phyloP scores from a whole-genome alignment of 2,797 vertebrate species.

The Alauda arvensis region DNA sequence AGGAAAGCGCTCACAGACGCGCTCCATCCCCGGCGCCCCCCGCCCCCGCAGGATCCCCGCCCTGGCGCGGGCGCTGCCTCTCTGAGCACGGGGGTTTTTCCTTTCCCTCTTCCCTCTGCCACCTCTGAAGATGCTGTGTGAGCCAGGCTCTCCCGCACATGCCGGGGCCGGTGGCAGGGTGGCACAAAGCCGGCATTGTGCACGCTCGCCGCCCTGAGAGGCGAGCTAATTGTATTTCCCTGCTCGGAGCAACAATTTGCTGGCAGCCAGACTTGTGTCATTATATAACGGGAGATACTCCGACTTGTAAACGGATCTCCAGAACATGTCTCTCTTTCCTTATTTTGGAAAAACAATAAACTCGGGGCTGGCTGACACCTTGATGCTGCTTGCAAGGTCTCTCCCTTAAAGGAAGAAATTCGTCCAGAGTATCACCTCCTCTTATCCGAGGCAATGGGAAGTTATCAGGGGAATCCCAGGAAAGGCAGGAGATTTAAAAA shows the following conservation, averaged over 20 bases:
- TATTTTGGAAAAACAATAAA: constrained; percentile 50
- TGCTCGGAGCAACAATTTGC: constrained; percentile 47
- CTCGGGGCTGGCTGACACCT: constrained; percentile 19
- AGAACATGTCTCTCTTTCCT: constrained; percentile 21
- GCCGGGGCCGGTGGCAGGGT: constrained; percentile 43
- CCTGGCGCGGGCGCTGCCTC: not conserved
- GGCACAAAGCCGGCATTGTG: constrained; percentile 69
- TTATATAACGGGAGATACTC: constrained; percentile 66
- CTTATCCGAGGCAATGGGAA: not conserved
- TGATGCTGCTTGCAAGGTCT: not conserved
- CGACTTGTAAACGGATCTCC: constrained; percentile 54
- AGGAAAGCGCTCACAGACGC: constrained; percentile 11
- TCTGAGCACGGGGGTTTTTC: not conserved
- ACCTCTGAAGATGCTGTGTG: not conserved
- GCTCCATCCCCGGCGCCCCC: not conserved
- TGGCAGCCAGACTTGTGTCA: constrained; percentile 58
- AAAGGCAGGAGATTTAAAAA: not conserved
- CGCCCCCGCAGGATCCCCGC: not conserved
- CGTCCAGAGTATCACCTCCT: not conserved
- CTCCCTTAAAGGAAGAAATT: not conserved
- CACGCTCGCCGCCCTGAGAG: constrained; percentile 16
- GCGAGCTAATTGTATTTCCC: constrained; percentile 60
- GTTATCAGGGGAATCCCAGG: not conserved
- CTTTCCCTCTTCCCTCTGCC: not conserved
- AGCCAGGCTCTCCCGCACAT: not conserved